Evolutionary conservation across 92 coral and sea anemone species (phyloP), one percentile per base, ranked within the genome.

Genomic region (Plumapathes pennacea): DNA sequence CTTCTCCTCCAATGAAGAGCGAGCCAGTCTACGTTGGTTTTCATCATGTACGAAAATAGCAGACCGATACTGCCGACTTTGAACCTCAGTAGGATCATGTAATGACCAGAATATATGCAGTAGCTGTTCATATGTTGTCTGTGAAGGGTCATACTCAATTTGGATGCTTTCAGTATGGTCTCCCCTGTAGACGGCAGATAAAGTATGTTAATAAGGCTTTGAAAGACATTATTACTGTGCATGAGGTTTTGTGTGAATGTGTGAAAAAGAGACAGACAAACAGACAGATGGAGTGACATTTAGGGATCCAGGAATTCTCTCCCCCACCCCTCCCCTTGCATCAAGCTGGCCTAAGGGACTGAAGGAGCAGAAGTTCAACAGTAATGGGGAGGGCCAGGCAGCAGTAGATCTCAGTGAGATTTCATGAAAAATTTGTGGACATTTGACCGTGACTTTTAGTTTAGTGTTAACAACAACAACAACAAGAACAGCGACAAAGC

Each of bases 151-250:
- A 49, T 62, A 85, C 39, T 72, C 62, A 47, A 85, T 39, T 52
- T 85, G 86, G 29, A 85, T 46, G 38, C 78, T 64, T 50, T 85
- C 91, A 13, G 87, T 85, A 42, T 85, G 91, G 33, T 80, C 87
- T 52, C 83, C 91, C 46, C 91, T 85, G 50, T 32, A 25, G n/a
- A 25, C 4, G 22, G 9, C 38, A 22, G 38, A 32, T 18, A 21
- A 50, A 50, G 25, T 4, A 17, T 32, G 2, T 28, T 3, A 1
- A 38, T 10, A 12, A 8, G n/a, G 9, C 8, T 34, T 7, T 34
- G 40, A n/a, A 34, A 34, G n/a, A 34, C 8, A 3, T 14, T 46
- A 22, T 14, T 46, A 34, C 40, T n/a, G n/a, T 34, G 40, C 40
- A 7, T 34, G 40, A 7, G 9, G n/a, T 34, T 29, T 7, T 23